phyloP scores from a whole-genome alignment of 2,888 invertebrate species.

The Ochropacha duplaris region DNA sequence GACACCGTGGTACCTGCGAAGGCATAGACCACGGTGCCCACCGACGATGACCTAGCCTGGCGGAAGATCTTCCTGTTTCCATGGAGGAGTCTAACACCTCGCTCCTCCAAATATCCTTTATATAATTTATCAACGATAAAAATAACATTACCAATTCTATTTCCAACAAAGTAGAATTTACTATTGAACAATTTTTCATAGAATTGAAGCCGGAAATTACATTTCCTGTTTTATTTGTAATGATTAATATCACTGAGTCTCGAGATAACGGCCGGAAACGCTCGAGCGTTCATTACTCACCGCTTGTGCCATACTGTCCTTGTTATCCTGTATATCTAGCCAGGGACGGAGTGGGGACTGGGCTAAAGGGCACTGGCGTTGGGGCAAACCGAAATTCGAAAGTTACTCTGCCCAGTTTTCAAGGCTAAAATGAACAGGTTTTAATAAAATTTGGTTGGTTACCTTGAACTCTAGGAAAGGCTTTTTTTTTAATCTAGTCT shows the following conservation, averaged over 20 bases:
- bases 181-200: slow-evolving; percentile 13
- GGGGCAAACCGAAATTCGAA: not conserved
- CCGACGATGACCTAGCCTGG: no score
- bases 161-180: not conserved
- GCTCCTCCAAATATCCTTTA: not conserved
- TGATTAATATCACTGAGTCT: slow-evolving; percentile 24
- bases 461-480: no score
- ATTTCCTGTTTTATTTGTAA: slow-evolving; percentile 26
- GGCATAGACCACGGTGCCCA: no score
- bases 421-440: no score
- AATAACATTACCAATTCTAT: not conserved
- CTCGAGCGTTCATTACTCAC: slow-evolving; percentile 18
- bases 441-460: no score
- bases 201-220: slow-evolving; percentile 24
- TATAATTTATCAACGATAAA: not conserved
- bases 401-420: no score
- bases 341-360: not conserved
- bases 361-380: not conserved
- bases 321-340: not conserved
- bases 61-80: no score
- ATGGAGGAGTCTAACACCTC: no score
- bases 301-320: not conserved
- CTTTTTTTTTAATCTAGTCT: no score
- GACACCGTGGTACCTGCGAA: no score
- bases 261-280: slow-evolving; percentile 23